These are phyloP conservation scores for Pachypeltis micranthus DNA, from an alignment of 1,140 invertebrate species.

Conservation along the genomic window DNA sequence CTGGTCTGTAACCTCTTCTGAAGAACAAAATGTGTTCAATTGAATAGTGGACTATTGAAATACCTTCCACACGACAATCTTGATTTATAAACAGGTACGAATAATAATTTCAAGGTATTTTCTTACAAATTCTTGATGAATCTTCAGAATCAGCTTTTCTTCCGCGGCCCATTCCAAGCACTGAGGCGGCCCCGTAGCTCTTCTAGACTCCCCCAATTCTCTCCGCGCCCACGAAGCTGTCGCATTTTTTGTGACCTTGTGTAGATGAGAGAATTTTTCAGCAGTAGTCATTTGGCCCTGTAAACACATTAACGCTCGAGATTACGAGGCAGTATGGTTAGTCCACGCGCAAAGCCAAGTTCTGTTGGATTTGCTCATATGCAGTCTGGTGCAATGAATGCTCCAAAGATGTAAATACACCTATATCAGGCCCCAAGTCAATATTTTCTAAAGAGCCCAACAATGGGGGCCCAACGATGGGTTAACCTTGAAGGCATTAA, in stretches of 20 bases:
- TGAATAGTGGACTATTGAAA: not conserved
- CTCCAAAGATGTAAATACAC: too few species aligned
- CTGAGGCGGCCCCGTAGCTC: constrained; percentile 17
- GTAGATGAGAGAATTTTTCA: not conserved
- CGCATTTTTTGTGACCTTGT: constrained; percentile 16
- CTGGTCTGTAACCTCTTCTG: too few species aligned
- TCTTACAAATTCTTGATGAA: constrained; percentile 28
- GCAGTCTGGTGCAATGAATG: too few species aligned
- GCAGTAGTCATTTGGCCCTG: not conserved
- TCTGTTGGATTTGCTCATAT: too few species aligned
- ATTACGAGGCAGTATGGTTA: too few species aligned
- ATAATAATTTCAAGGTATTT: too few species aligned
- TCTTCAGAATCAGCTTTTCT: constrained; percentile 22
- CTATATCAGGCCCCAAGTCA: too few species aligned
- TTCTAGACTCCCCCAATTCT: constrained; percentile 19
- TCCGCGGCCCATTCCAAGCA: constrained; percentile 26
- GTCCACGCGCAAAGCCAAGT: too few species aligned
- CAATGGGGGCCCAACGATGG: too few species aligned
- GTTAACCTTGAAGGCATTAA: too few species aligned
- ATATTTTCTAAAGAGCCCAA: too few species aligned
- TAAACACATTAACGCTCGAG: too few species aligned
- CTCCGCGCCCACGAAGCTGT: constrained; percentile 17
- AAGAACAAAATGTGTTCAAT: not conserved
- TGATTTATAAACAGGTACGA: not conserved
- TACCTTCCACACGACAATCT: not conserved